Percentiles rank a stretch among this genome's conserved stretches.
Evolutionary conservation across 2,888 invertebrate genomes (phyloP).

Genomic region (Ypsolopha scabrella): DNA sequence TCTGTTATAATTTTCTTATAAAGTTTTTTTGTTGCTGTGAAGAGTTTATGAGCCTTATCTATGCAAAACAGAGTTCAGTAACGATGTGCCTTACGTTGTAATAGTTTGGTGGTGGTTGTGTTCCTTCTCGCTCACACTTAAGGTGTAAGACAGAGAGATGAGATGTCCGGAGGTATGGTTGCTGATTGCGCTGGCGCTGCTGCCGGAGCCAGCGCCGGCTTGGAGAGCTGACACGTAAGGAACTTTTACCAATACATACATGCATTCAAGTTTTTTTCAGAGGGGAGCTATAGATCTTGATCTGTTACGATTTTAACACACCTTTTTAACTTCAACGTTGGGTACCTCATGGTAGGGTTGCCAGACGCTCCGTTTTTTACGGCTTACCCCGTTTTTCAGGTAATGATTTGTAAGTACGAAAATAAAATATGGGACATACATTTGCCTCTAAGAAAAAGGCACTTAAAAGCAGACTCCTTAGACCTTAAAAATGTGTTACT

Average conservation of each 20-base stretch:
- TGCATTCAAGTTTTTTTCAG: not conserved
- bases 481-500: no score
- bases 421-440: no score
- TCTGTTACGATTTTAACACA: no score
- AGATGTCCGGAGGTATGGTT: constrained; percentile 34
- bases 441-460: no score
- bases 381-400: no score
- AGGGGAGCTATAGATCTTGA: not conserved
- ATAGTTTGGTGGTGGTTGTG: constrained; percentile 27
- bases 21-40: constrained; percentile 9
- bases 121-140: constrained; percentile 11
- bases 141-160: constrained; percentile 29
- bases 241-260: not conserved
- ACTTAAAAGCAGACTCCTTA: no score
- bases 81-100: constrained; percentile 58
- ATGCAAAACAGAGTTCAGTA: constrained; percentile 29
- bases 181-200: constrained; percentile 35
- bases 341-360: no score
- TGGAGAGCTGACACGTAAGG: constrained; percentile 25
- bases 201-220: constrained; percentile 46
- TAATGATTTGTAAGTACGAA: no score
- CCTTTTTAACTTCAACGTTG: no score
- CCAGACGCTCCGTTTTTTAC: no score
- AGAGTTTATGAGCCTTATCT: constrained; percentile 24
- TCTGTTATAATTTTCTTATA: constrained; percentile 6